These are phyloP conservation scores for Hylia prasina DNA, from an alignment of 2,113 vertebrate genomes.

Conservation along the genomic window DNA sequence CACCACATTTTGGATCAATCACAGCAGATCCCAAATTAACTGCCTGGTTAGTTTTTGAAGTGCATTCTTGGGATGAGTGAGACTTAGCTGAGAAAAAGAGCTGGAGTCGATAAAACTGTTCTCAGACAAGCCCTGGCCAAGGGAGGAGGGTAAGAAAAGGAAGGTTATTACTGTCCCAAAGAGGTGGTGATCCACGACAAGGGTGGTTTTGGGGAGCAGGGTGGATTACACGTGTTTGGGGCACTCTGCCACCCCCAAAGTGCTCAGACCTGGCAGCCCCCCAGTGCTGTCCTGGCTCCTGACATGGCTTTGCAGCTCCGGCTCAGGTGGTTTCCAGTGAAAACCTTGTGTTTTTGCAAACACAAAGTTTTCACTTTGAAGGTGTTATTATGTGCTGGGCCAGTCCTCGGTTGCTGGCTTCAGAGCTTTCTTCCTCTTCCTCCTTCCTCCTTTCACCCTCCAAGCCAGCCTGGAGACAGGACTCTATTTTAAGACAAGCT, in stretches of 20 bases:
- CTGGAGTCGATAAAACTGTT: not conserved
- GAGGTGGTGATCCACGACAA: not conserved
- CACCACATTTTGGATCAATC: not conserved
- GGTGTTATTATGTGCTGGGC: not conserved
- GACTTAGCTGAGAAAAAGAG: not conserved
- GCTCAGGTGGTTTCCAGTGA: not conserved
- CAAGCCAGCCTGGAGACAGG: not conserved
- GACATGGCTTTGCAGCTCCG: accelerated
- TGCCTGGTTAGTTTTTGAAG: not conserved
- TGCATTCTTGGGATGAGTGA: accelerated
- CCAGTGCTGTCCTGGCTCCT: not conserved
- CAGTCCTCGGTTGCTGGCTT: not conserved
- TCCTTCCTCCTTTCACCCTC: not conserved
- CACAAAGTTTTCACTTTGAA: conserved; percentile 1
- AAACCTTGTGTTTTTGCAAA: not conserved
- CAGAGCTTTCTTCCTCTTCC: not conserved
- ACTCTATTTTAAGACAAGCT: not conserved
- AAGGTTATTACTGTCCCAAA: not conserved
- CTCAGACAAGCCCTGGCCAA: not conserved
- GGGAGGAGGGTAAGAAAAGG: not conserved
- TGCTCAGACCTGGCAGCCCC: not conserved
- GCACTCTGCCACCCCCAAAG: not conserved
- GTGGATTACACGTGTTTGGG: accelerated
- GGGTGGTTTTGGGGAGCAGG: not conserved
- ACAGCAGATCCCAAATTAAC: not conserved